Percentiles rank a stretch among this genome's conserved stretches.
phyloP scores from a whole-genome alignment of 2,797 vertebrate genomes.

The Dipus sagitta region DNA sequence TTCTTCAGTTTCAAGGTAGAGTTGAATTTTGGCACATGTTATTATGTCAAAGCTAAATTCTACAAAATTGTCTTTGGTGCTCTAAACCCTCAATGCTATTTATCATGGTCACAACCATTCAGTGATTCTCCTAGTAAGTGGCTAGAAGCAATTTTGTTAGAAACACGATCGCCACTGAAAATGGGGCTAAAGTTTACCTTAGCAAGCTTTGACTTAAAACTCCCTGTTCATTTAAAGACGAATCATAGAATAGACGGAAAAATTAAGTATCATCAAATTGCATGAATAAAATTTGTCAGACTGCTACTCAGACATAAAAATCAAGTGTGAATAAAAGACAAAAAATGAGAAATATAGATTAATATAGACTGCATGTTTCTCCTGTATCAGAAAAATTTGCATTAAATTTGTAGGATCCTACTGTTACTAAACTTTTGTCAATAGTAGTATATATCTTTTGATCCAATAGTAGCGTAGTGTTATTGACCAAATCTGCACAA shows the following conservation, averaged over 20 bases:
- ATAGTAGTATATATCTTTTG: background rate
- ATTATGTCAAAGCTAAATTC: constrained; percentile 36
- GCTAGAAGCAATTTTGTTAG: constrained; percentile 64
- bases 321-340: background rate
- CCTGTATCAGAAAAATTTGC: background rate
- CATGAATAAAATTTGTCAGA: constrained; percentile 6
- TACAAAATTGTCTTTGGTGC: constrained; percentile 8
- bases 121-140: constrained; percentile 5
- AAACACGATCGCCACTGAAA: constrained; percentile 3
- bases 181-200: constrained; percentile 15
- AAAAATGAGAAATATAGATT: background rate
- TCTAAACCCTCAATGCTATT: constrained; percentile 35
- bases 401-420: background rate
- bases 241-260: constrained; percentile 3
- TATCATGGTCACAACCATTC: constrained; percentile 35
- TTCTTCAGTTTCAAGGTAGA: constrained; percentile 62
- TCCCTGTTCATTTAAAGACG: constrained; percentile 34
- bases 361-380: background rate
- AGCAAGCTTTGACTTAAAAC: constrained; percentile 6
- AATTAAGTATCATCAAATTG: background rate
- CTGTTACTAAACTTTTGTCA: constrained; percentile 24
- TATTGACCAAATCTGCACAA: constrained; percentile 8
- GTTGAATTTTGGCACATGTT: constrained; percentile 36
- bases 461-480: constrained; percentile 23
- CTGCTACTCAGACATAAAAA: constrained; percentile 33